Conservation (phyloP, 2,888 invertebrate genomes). For the Drosophila histrio region DNA sequence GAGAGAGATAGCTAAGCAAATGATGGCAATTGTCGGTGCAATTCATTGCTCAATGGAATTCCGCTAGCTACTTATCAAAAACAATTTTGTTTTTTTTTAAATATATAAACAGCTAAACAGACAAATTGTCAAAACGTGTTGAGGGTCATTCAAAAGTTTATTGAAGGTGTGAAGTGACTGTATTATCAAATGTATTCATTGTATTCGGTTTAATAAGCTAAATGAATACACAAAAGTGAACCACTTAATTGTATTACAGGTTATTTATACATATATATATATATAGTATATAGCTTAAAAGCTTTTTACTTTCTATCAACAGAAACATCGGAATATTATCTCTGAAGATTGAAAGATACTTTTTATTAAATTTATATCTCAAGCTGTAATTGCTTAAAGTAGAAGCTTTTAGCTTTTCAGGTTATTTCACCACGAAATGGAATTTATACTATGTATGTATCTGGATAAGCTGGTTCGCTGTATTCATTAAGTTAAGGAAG, state of each 20-base stretch:
- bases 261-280: not conserved
- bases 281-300: not conserved
- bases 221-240: not conserved
- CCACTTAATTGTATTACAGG: not conserved
- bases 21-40: slow-evolving; percentile 52
- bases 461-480: slow-evolving; percentile 35
- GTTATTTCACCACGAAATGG: not conserved
- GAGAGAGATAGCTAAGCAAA: slow-evolving; percentile 19
- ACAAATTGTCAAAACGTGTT: slow-evolving; percentile 42
- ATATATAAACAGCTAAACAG: slow-evolving; percentile 1
- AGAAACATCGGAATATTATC: not conserved
- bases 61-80: too few relatives aligned
- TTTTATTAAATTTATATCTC: not conserved
- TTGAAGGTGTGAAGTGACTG: not conserved
- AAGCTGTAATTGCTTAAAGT: not conserved
- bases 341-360: not conserved
- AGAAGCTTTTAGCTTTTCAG: not conserved
- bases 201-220: not conserved
- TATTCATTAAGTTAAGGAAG: slow-evolving; percentile 30
- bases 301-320: not conserved
- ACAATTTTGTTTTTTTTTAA: too few relatives aligned
- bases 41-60: slow-evolving; percentile 20
- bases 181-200: not conserved
- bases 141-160: slow-evolving; percentile 13
- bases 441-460: slow-evolving; percentile 1